These are phyloP conservation scores for Rotaria socialis DNA, from an alignment of 2,888 invertebrate genomes.

Conservation along the genomic window DNA sequence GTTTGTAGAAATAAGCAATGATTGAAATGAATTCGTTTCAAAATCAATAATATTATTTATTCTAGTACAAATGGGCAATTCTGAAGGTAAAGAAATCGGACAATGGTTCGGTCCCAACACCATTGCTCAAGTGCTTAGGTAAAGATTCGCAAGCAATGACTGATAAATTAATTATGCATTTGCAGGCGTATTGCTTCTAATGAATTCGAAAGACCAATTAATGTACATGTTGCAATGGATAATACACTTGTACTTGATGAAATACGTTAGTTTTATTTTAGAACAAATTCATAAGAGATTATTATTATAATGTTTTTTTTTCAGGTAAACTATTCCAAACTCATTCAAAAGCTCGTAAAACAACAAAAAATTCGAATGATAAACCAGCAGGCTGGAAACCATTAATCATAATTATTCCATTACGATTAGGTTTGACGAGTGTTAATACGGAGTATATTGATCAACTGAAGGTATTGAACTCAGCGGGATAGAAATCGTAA, in stretches of 20 bases:
- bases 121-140: conserved; percentile 95
- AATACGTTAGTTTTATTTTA: conserved; percentile 69
- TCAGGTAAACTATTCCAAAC: background rate
- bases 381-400: conserved; percentile 53
- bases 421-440: conserved; percentile 81
- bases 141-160: conserved; percentile 49
- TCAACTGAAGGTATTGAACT: conserved; percentile 72
- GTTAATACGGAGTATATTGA: conserved; percentile 88
- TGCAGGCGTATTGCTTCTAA: conserved; percentile 74
- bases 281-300: background rate
- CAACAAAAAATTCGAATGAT: background rate
- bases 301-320: background rate
- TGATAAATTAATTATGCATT: conserved; percentile 54
- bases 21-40: background rate
- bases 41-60: background rate
- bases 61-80: conserved; percentile 38
- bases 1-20: background rate
- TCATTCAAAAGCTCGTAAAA: background rate
- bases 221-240: conserved; percentile 90
- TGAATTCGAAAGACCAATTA: conserved; percentile 74
- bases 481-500: too few relatives aligned
- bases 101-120: conserved; percentile 97
- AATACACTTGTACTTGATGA: conserved; percentile 86
- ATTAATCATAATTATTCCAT: conserved; percentile 60
- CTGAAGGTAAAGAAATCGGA: conserved; percentile 44